phyloP scores from a whole-genome alignment of 1,140 invertebrate species.

The Drusus annulatus region DNA sequence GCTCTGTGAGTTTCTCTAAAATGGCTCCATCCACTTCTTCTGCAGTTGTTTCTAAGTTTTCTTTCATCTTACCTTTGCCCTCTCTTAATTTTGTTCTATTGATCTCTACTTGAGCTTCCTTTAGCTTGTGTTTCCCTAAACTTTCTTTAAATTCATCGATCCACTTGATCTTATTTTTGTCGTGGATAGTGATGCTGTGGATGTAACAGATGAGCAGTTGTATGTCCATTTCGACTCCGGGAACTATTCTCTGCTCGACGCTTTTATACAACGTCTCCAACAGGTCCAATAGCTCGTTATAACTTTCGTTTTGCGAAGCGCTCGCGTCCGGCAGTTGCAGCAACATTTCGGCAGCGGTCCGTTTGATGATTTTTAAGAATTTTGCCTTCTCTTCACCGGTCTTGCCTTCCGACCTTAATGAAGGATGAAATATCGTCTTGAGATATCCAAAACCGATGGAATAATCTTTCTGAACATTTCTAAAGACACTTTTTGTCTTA shows the following conservation, averaged over 20 bases:
- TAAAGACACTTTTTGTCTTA: background rate
- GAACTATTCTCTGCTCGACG: background rate
- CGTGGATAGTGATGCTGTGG: background rate
- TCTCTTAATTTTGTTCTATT: conserved; percentile 3
- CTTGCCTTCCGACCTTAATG: background rate
- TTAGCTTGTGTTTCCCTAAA: background rate
- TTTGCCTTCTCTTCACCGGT: background rate
- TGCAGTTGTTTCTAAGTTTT: background rate
- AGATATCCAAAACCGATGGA: background rate
- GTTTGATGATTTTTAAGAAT: background rate
- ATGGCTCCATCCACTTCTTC: background rate
- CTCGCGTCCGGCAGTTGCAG: background rate
- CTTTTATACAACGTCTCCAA: background rate
- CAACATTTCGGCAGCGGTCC: background rate
- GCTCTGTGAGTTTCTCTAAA: background rate
- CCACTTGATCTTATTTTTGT: background rate
- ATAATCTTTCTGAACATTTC: background rate
- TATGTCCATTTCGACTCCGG: background rate
- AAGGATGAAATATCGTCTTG: conserved; percentile 3
- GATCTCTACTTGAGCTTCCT: background rate
- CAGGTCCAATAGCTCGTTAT: background rate
- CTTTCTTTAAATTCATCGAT: background rate
- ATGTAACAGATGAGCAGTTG: background rate
- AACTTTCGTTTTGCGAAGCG: background rate
- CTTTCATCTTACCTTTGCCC: background rate